Base-by-base conservation (phyloP, 2,113 vertebrate genomes). In the Pseudolaguvia tuberculata region DNA sequence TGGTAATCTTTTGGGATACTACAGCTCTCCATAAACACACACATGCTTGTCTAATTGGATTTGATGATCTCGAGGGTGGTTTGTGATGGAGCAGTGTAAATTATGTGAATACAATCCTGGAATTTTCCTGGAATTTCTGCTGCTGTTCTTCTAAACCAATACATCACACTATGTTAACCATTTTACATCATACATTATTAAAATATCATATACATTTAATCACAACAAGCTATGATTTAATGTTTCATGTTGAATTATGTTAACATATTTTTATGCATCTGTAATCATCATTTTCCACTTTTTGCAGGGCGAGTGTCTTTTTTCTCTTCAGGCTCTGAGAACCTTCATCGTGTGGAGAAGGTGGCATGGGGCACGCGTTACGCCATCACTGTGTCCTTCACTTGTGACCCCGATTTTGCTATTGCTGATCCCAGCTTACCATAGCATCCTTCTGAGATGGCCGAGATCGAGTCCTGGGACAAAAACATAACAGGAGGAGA, bases 281-380 rank as follows among this genome's bases (percentile, higher is more conserved):
- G 23, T 57, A 25, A 51, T 27, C 21, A 20, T 39, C 21, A 21
- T 23, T 42, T 21, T 73, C 13, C 52, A 71, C 76, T 72, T 77
- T 8, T 81, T n/a, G 1, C 89, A 99, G 97, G 97, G 0, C 90
- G 95, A 14, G 89, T 99, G 70, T 95, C 95, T 12, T 98, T 98
- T 82, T 99, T 98, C 88, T 95, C 95, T n/a, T 99, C 97, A 0
- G 97, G 96, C 3, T 95, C 97, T 0, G 97, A 98, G 88, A 98
- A 98, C 85, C 90, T 99, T 63, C 97, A 99, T 77, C 91, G 91
- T 0, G 97, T 99, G 74, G 97, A 99, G 83, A 94, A 91, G 86
- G 96, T 99, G 4, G 79, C 6, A 8, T 98, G 96, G 97, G 97
- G 97, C 70, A 96, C 94, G 1, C 93, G 95, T 55, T 99, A 92